Conservation (phyloP, 1,140 invertebrate genomes). For the Mesaphorura yosii region DNA sequence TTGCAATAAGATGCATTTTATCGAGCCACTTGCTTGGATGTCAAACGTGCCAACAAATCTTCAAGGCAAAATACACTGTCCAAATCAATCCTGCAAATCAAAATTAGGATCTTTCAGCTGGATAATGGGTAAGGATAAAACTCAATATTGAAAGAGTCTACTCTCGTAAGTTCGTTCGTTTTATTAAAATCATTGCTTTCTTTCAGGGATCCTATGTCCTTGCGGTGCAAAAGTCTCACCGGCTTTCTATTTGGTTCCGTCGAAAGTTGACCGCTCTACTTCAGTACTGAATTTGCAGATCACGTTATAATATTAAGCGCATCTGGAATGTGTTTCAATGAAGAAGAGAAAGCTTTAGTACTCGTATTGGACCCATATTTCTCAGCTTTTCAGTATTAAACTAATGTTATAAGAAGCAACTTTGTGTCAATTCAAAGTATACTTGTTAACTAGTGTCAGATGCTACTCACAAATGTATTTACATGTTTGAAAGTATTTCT, state of each 20-base stretch:
- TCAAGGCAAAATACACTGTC: slow-evolving; percentile 69
- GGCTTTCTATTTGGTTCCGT: slow-evolving; percentile 72
- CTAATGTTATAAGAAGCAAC: too few species aligned
- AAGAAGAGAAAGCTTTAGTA: too few species aligned
- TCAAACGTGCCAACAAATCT: slow-evolving; percentile 50
- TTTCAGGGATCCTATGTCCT: slow-evolving; percentile 61
- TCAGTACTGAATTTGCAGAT: slow-evolving; percentile 73
- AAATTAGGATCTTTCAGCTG: slow-evolving; percentile 74
- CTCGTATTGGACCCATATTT: too few species aligned
- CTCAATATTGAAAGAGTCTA: too few species aligned
- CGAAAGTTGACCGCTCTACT: slow-evolving; percentile 71
- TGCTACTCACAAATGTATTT: too few species aligned
- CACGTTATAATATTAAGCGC: slow-evolving; percentile 55
- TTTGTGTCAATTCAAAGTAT: too few species aligned
- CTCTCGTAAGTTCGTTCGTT: too few species aligned
- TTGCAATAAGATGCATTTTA: slow-evolving; percentile 60
- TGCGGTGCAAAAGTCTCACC: slow-evolving; percentile 72
- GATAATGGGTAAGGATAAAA: slow-evolving; percentile 51
- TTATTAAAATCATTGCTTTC: slow-evolving; percentile 6
- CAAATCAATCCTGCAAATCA: slow-evolving; percentile 52
- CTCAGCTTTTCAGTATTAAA: too few species aligned
- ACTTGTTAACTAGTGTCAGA: too few species aligned
- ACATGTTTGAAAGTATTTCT: too few species aligned
- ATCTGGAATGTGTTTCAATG: too few species aligned
- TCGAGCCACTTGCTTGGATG: slow-evolving; percentile 76